Conservation (phyloP, 2,888 invertebrate genomes). For the Pammene fasciana region DNA sequence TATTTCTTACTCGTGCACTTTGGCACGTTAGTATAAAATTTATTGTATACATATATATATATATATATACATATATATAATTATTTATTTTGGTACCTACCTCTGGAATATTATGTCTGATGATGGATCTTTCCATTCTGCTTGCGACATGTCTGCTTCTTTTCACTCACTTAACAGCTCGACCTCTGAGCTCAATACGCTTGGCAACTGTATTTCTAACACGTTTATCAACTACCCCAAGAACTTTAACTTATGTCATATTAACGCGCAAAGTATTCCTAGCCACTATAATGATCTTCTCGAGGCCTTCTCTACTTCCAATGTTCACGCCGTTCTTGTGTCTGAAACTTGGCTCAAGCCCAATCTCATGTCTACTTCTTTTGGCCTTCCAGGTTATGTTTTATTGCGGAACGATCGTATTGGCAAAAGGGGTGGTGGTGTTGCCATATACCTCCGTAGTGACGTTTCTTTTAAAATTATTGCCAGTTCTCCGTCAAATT, state of each 20-base stretch:
- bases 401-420: too few relatives aligned
- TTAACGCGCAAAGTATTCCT: neutral
- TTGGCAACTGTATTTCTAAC: too few relatives aligned
- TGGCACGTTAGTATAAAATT: neutral
- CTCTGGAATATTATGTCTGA: neutral
- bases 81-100: neutral
- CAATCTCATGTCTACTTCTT: neutral
- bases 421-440: neutral
- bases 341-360: neutral
- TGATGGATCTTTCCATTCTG: neutral
- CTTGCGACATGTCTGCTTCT: neutral
- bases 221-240: too few relatives aligned
- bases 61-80: too few relatives aligned
- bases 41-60: neutral
- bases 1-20: neutral
- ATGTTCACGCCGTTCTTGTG: neutral
- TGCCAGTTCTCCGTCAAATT: neutral
- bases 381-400: neutral
- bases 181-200: neutral
- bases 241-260: neutral
- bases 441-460: neutral
- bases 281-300: neutral
- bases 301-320: neutral
- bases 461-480: neutral
- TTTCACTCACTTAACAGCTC: neutral